Base-by-base conservation (phyloP, 1,140 invertebrate species). In the Pseudoatta argentina region DNA sequence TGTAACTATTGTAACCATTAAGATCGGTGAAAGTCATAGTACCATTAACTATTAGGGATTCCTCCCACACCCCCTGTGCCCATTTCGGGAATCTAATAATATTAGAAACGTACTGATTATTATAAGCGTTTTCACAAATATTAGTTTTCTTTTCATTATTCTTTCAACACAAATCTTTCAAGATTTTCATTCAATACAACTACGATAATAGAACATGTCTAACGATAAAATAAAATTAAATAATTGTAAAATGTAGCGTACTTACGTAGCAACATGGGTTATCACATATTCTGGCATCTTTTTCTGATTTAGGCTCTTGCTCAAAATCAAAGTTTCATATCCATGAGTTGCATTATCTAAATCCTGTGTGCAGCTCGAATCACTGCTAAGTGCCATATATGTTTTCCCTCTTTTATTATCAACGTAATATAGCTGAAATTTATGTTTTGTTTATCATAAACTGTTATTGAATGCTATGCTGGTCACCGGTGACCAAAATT, bases 61-160 rank as follows among this genome's bases (percentile, higher is more conserved):
- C 94, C 93, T 97, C 96, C 97, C 97, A 97, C 59, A 96, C 92
- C 12, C 97, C 97, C 89, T 97, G 96, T 51, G 96, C 95, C 97
- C 97, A 97, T 87, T 96, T 95, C 0, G 97, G 97, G 89, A 97
- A 97, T 76, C 95, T 96, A 86, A 88, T 94, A 48, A 87, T 91
- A 14, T 71, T 34, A 69, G 59, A 51, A 44, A 8, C 0, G 24
- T 75, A 44, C 16, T 7, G 34, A 77, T 48, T 57, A 63, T 48
- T 18, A n/a, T 10, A 63, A 71, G 18, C n/a, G 1, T 12, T 34
- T 67, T 21, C 63, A 73, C 34, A 78, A n/a, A 67, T 61, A n/a
- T 59, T 51, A 63, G 0, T 48, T 48, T 21, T 7, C n/a, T 10
- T 44, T 44, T 8, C 8, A 44, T 12, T 0, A 10, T 10, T 44